These are phyloP conservation scores for Sparus aurata DNA, from an alignment of 2,797 vertebrate genomes.

Conservation along the genomic window DNA sequence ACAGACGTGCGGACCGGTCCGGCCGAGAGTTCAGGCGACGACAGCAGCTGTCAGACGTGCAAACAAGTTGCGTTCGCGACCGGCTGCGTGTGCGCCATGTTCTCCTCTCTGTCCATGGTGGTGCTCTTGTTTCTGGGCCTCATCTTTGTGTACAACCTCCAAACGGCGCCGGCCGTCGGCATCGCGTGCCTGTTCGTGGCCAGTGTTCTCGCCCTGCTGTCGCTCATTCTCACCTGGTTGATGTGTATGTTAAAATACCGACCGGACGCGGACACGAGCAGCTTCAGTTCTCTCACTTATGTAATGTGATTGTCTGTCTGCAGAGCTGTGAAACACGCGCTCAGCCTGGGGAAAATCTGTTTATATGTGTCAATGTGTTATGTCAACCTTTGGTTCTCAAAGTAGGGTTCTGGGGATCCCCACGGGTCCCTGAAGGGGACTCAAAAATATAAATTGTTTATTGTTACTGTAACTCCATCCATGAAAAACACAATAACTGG, in stretches of 20 bases:
- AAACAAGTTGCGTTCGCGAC: constrained; percentile 83
- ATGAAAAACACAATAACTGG: too few relatives aligned
- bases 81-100: constrained; percentile 87
- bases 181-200: constrained; percentile 85
- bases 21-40: constrained; percentile 6
- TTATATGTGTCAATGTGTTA: neutral
- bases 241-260: constrained; percentile 87
- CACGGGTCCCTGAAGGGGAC: too few relatives aligned
- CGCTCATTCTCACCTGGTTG: constrained; percentile 87
- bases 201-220: constrained; percentile 86
- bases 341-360: neutral
- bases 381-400: neutral
- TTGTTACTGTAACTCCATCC: too few relatives aligned
- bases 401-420: too few relatives aligned
- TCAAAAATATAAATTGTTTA: too few relatives aligned
- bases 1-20: neutral
- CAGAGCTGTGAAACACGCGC: neutral
- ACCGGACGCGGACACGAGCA: constrained; percentile 70
- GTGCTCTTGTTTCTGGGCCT: constrained; percentile 88
- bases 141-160: constrained; percentile 87
- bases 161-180: constrained; percentile 77
- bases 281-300: constrained; percentile 18
- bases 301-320: neutral
- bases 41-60: constrained; percentile 84
- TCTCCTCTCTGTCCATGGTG: constrained; percentile 87